Base-by-base conservation (phyloP, 2,797 vertebrate genomes). In the Phataginus tricuspis region DNA sequence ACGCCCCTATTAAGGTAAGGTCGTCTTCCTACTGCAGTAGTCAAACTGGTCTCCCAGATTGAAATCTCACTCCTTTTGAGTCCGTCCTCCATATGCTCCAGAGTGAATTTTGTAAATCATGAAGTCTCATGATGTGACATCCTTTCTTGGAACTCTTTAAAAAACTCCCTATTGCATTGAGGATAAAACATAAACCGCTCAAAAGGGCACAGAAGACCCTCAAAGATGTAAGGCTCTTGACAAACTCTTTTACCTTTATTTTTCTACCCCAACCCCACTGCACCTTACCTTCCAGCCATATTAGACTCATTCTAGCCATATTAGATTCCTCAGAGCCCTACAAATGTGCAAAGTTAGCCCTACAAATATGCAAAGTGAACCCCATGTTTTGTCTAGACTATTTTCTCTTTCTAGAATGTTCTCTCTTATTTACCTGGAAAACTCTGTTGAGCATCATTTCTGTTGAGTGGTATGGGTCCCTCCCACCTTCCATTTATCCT, bases 341-440 rank as follows among this genome's bases (percentile, higher is more conserved):
- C 37, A 78, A 55, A 91, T 42, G 29, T 79, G 19, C 45, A 66
- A 86, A 15, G 49, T 15, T 79, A 86, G 80, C 2, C 13, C 34
- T 45, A 45, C 45, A 45, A 45, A 91, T 45, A 34, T 82, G 14
- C 37, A 59, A 87, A 10, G 53, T 14, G 80, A 86, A 88, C 6
- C 16, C 37, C 18, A 64, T 7, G 31, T 25, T 66, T 57, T 51
- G 7, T 68, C 49, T 4, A 71, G 49, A 29, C 7, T 57, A n/a
- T 82, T 49, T 91, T 86, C 9, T 66, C 75, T 95, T 92, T 93
- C 86, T 69, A 94, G 82, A 88, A 77, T 55, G 8, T 45, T 84
- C 57, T 94, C 37, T 79, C 59, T 31, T 74, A 13, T 69, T 49
- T 12, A 57, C 18, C 34, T 69, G 29, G 61, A 84, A 90, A 83